These are phyloP conservation scores for Eudemis profundana DNA, from an alignment of 2,888 invertebrate species.

Conservation along the genomic window DNA sequence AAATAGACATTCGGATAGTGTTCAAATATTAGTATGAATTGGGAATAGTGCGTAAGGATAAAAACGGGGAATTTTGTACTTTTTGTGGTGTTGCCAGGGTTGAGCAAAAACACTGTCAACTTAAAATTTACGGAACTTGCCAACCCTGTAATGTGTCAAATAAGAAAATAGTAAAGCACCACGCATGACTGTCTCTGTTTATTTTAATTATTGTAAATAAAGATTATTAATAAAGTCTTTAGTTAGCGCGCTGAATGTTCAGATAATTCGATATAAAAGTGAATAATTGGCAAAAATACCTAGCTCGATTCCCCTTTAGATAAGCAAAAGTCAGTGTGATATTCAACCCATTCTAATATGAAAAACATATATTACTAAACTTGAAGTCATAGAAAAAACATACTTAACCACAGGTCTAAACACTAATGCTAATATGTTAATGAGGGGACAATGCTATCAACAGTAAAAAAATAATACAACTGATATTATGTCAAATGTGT, in stretches of 20 bases:
- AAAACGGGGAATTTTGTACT: slow-evolving; percentile 78
- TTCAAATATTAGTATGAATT: slow-evolving; percentile 72
- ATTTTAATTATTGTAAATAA: slow-evolving; percentile 41
- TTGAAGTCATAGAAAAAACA: too few species aligned
- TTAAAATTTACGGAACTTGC: slow-evolving; percentile 42
- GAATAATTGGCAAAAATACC: neutral
- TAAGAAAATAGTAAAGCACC: slow-evolving; percentile 47
- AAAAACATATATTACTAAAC: too few species aligned
- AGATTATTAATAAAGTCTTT: slow-evolving; percentile 49
- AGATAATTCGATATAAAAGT: slow-evolving; percentile 43
- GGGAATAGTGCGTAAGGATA: slow-evolving; percentile 68
- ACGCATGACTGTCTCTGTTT: slow-evolving; percentile 33
- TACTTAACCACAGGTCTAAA: too few species aligned
- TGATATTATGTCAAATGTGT: too few species aligned
- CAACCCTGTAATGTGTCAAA: slow-evolving; percentile 69
- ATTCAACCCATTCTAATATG: too few species aligned
- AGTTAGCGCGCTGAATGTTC: slow-evolving; percentile 55
- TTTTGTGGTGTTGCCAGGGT: slow-evolving; percentile 77
- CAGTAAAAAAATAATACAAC: too few species aligned
- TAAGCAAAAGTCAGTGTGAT: too few species aligned
- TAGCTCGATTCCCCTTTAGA: neutral
- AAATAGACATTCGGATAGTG: slow-evolving; percentile 77
- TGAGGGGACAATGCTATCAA: too few species aligned
- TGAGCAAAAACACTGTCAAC: slow-evolving; percentile 59
- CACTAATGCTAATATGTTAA: too few species aligned